A percentile compares a stretch with the other conserved stretches of the same genome.
phyloP scores from a whole-genome alignment of 2,888 invertebrate species.

The Meghimatium bilineatum region DNA sequence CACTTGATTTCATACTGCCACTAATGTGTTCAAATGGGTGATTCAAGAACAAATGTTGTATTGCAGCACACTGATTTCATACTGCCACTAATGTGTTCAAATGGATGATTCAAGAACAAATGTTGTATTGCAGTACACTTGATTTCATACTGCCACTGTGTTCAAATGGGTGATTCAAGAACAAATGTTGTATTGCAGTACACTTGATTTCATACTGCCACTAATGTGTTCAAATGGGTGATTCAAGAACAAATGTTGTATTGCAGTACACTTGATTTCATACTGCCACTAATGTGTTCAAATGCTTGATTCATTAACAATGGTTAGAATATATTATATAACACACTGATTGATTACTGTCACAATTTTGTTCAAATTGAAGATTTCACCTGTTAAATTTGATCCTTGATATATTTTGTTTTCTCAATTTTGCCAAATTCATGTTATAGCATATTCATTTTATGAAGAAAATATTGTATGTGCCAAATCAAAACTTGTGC shows the following conservation, averaged over 20 bases:
- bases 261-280: not conserved
- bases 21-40: not conserved
- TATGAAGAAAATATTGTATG: not conserved
- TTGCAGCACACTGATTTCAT: not conserved
- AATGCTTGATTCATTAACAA: not conserved
- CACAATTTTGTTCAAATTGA: too few species aligned
- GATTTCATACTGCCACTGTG: not conserved
- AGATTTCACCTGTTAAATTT: not conserved
- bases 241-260: not conserved
- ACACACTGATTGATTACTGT: too few species aligned
- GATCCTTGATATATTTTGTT: not conserved
- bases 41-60: too few species aligned
- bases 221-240: not conserved
- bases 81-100: not conserved
- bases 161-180: not conserved
- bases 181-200: not conserved
- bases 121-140: not conserved
- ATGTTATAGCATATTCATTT: not conserved
- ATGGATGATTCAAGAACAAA: too few species aligned
- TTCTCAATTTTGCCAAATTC: not conserved
- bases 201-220: not conserved
- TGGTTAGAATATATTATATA: too few species aligned
- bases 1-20: not conserved
- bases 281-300: not conserved
- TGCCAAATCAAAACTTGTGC: not conserved